These are phyloP conservation scores for Sesia apiformis DNA, from an alignment of 2,888 invertebrate genomes.

Conservation along the genomic window DNA sequence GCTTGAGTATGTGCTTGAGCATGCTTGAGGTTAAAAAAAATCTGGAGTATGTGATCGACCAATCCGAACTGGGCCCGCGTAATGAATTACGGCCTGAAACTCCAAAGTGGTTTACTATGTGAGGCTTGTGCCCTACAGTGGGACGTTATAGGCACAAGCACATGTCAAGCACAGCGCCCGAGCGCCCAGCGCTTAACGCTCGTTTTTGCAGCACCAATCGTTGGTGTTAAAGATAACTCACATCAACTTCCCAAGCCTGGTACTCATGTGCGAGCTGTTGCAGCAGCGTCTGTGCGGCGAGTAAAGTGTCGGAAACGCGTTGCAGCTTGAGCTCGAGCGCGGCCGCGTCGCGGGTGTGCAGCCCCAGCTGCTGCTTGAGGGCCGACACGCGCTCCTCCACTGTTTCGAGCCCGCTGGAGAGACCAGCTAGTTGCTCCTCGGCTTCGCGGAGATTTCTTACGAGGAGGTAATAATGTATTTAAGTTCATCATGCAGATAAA, in stretches of 20 bases:
- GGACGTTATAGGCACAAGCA: too few relatives aligned
- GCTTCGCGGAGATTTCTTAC: slow-evolving; percentile 84
- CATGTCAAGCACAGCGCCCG: too few relatives aligned
- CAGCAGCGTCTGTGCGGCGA: slow-evolving; percentile 86
- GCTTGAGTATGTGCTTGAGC: too few relatives aligned
- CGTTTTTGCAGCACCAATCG: neutral
- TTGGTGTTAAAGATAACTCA: slow-evolving; percentile 24
- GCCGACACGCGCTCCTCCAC: slow-evolving; percentile 88
- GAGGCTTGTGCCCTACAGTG: too few relatives aligned
- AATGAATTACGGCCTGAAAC: too few relatives aligned
- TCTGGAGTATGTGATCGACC: too few relatives aligned
- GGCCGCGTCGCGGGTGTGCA: slow-evolving; percentile 95
- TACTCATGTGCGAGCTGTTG: slow-evolving; percentile 92
- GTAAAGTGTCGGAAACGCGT: slow-evolving; percentile 84
- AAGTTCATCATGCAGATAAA: too few relatives aligned
- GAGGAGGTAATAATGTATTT: too few relatives aligned
- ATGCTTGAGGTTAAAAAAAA: too few relatives aligned
- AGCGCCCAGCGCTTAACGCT: too few relatives aligned
- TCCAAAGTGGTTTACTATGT: too few relatives aligned
- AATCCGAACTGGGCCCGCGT: too few relatives aligned
- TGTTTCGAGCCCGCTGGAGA: slow-evolving; percentile 83
- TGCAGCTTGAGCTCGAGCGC: slow-evolving; percentile 89
- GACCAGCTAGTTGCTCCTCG: slow-evolving; percentile 85
- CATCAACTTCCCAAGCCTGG: slow-evolving; percentile 83
- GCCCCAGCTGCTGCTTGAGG: slow-evolving; percentile 84